phyloP scores from a whole-genome alignment of 2,797 vertebrate species.

The Bradypodion pumilum region DNA sequence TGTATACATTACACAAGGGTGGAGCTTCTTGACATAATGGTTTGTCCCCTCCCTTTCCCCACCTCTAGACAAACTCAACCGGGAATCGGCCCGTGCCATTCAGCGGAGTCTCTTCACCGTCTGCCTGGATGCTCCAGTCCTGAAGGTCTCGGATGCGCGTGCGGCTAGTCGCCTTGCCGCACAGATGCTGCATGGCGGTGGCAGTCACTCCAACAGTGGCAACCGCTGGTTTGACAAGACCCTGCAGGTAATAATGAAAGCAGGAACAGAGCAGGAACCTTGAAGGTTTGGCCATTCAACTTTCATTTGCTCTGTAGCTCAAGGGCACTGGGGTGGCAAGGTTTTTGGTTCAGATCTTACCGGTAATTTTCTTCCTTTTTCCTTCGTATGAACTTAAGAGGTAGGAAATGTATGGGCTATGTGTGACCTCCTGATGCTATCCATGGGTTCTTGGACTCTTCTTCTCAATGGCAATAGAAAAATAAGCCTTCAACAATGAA shows the following conservation, averaged over 20 bases:
- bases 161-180: constrained; percentile 83
- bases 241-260: constrained; percentile 80
- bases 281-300: no score
- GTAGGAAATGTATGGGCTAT: no score
- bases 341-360: no score
- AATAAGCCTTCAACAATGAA: no score
- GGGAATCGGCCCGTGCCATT: constrained; percentile 88
- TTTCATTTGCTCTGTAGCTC: no score
- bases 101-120: constrained; percentile 91
- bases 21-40: background rate
- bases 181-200: constrained; percentile 91
- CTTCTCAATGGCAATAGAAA: no score
- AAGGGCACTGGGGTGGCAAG: no score
- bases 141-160: constrained; percentile 80
- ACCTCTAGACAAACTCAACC: constrained; percentile 87
- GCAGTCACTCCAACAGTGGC: constrained; percentile 88
- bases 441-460: no score
- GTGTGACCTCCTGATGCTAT: no score
- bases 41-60: background rate
- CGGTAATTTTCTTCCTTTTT: background rate
- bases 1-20: no score
- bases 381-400: background rate
- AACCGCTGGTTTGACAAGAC: constrained; percentile 98
- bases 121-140: constrained; percentile 87
- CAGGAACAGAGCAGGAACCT: background rate